These are phyloP conservation scores for Eristalinus sepulchralis DNA, from an alignment of 2,888 invertebrate species.

Conservation along the genomic window DNA sequence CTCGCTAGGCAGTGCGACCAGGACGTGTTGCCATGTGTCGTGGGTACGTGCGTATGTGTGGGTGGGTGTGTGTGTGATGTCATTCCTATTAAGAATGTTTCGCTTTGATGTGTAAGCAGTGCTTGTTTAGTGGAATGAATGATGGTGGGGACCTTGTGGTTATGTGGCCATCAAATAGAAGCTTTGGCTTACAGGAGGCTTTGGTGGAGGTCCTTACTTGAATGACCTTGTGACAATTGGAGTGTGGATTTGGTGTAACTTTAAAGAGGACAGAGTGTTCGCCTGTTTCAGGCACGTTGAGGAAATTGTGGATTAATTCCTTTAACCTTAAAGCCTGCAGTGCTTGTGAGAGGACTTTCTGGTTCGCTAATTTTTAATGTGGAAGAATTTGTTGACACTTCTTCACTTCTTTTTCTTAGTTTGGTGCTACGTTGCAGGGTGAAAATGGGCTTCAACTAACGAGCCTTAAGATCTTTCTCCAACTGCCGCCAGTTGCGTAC, in stretches of 20 bases:
- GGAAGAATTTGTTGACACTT: no score
- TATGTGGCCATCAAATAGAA: neutral
- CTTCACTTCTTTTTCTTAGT: no score
- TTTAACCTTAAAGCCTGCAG: no score
- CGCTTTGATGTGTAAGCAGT: neutral
- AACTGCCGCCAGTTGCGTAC: no score
- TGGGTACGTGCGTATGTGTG: neutral
- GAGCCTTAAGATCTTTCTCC: no score
- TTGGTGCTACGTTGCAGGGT: no score
- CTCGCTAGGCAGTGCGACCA: conserved; percentile 2
- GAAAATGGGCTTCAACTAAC: no score
- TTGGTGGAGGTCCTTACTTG: neutral
- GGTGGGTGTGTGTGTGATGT: conserved; percentile 23
- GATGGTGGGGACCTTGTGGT: neutral
- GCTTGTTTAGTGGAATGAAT: neutral
- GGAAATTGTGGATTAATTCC: no score
- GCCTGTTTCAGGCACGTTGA: no score
- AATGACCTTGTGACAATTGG: neutral
- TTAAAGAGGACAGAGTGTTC: no score
- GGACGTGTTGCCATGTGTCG: conserved; percentile 50
- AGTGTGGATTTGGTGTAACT: neutral
- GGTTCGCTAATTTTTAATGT: no score
- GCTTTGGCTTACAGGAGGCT: neutral
- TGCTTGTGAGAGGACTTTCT: no score
- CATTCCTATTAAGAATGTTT: conserved; percentile 44